Conservation (phyloP, 2,797 vertebrate genomes). For the Paramormyrops hopkinsi region DNA sequence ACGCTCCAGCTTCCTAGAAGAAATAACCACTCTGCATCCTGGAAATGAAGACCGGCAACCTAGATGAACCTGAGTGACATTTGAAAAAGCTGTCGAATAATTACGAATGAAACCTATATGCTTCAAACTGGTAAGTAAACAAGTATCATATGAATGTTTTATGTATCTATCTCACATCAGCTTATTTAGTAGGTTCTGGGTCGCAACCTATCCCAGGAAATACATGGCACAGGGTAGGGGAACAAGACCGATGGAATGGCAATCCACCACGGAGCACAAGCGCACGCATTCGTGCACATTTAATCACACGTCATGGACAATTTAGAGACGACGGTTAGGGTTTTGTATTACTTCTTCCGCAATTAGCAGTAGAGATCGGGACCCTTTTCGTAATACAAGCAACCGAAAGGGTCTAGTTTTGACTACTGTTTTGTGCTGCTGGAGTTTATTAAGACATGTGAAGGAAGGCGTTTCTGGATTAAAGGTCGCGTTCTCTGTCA, state of each 20-base stretch:
- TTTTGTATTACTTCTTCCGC: neutral
- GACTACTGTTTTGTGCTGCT: neutral
- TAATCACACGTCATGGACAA: neutral
- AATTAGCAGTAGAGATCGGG: neutral
- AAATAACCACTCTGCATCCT: slow-evolving; percentile 89
- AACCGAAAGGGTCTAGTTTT: neutral
- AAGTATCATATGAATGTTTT: neutral
- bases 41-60: slow-evolving; percentile 15
- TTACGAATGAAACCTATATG: neutral
- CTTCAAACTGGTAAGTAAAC: neutral
- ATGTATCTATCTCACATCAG: neutral
- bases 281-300: neutral
- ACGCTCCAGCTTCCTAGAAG: slow-evolving; percentile 75
- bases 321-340: neutral
- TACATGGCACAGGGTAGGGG: neutral
- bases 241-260: neutral
- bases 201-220: neutral
- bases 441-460: neutral
- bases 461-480: neutral
- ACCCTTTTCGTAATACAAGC: neutral
- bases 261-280: neutral
- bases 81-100: neutral
- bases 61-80: neutral
- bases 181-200: neutral
- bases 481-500: neutral